Conservation (phyloP, 2,888 invertebrate species). For the Pandemis corylana region DNA sequence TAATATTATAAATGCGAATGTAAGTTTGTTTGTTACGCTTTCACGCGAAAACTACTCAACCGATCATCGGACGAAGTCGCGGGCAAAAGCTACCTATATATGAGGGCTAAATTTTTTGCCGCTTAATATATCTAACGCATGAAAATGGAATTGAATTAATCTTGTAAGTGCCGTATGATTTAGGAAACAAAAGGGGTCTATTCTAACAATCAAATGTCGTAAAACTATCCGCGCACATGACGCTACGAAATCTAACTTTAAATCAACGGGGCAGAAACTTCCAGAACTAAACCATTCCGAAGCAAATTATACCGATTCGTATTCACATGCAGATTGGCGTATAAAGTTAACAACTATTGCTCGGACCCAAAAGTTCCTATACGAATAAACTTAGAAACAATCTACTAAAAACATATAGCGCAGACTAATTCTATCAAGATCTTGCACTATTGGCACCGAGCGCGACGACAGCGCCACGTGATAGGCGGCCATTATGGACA, state of each 20-base stretch:
- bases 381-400: constrained; percentile 34
- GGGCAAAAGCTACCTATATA: too few relatives aligned
- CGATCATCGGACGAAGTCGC: too few relatives aligned
- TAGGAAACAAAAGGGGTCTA: neutral
- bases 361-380: constrained; percentile 29
- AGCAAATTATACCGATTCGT: constrained; percentile 25
- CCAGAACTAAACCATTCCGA: constrained; percentile 10
- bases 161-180: too few relatives aligned
- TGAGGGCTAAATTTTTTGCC: too few relatives aligned
- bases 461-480: too few relatives aligned
- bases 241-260: neutral
- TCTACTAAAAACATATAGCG: constrained; percentile 32
- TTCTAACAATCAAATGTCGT: neutral
- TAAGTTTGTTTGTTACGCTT: too few relatives aligned
- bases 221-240: neutral
- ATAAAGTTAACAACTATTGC: constrained; percentile 24
- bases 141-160: too few relatives aligned
- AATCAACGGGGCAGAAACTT: constrained; percentile 1
- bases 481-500: too few relatives aligned
- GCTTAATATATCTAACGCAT: too few relatives aligned
- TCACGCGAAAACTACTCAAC: too few relatives aligned
- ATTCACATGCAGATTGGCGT: constrained; percentile 23
- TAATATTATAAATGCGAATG: too few relatives aligned
- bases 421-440: constrained; percentile 4
- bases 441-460: too few relatives aligned